Conservation (phyloP, 2,797 vertebrate species). For the Caiman crocodilus region DNA sequence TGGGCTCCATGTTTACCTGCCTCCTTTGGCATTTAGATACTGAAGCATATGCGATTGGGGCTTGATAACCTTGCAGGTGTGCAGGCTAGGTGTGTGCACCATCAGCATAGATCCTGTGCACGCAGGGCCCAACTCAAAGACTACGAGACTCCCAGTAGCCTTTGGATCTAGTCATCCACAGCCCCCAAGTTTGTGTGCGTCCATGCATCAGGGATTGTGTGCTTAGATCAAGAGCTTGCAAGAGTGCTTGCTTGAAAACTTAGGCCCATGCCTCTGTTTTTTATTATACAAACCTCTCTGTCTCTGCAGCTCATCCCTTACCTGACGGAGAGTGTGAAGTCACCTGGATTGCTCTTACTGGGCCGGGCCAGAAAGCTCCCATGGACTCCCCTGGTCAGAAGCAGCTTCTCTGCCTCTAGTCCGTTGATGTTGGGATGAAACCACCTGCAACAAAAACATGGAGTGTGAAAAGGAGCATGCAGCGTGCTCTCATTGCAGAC, state of each 20-base stretch:
- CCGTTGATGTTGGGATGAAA: conserved; percentile 93
- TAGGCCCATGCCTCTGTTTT: not conserved
- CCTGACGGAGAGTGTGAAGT: conserved; percentile 93
- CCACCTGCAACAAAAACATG: conserved; percentile 81
- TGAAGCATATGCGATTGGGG: no score
- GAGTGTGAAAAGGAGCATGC: fast-evolving
- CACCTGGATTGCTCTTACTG: conserved; percentile 93
- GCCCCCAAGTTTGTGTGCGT: no score
- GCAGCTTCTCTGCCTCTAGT: conserved; percentile 90
- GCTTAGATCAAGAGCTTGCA: not conserved
- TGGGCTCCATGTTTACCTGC: not conserved
- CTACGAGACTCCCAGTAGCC: no score
- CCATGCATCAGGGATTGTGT: not conserved
- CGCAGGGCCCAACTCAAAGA: no score
- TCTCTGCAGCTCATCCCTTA: conserved; percentile 20
- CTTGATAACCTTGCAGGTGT: no score
- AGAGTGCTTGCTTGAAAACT: not conserved
- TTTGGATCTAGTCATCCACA: no score
- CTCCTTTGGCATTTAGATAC: no score
- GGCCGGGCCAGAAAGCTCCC: conserved; percentile 92
- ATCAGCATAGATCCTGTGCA: no score
- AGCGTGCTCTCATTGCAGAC: no score
- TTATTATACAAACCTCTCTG: not conserved
- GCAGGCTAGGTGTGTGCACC: no score
- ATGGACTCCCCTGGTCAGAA: conserved; percentile 89